These are phyloP conservation scores for Cephalopholis sonnerati DNA, from an alignment of 2,113 vertebrate genomes.

Conservation along the genomic window DNA sequence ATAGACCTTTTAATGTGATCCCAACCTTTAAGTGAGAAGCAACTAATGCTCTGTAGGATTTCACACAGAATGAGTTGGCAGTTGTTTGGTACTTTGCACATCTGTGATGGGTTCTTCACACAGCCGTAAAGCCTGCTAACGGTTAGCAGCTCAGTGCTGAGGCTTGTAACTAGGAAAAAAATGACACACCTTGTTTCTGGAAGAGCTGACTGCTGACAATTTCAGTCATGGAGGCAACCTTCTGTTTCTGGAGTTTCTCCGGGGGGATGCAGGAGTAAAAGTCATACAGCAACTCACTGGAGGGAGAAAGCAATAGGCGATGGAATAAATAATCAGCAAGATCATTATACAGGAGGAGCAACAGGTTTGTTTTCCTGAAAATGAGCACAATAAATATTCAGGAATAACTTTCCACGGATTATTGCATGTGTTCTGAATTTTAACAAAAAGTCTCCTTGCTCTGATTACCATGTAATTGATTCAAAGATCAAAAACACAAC, in stretches of 20 bases:
- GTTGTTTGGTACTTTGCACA: background rate
- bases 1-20: constrained; percentile 56
- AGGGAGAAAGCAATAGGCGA: constrained; percentile 26
- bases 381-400: constrained; percentile 26
- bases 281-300: constrained; percentile 93
- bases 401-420: background rate
- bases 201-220: constrained; percentile 95
- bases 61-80: constrained; percentile 3
- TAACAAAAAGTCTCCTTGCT: background rate
- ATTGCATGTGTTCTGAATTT: background rate
- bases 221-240: constrained; percentile 96
- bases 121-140: background rate
- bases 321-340: constrained; percentile 10
- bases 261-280: constrained; percentile 96
- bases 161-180: background rate
- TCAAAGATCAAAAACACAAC: constrained; percentile 13
- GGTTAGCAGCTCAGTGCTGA: background rate
- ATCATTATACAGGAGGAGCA: constrained; percentile 29
- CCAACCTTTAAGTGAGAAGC: constrained; percentile 40
- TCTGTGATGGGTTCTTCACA: constrained; percentile 12
- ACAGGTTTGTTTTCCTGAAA: constrained; percentile 17
- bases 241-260: constrained; percentile 94
- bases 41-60: constrained; percentile 39
- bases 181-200: constrained; percentile 90
- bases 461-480: background rate